phyloP scores from a whole-genome alignment of 2,888 invertebrate species.

The Caenorhabditis sp. region DNA sequence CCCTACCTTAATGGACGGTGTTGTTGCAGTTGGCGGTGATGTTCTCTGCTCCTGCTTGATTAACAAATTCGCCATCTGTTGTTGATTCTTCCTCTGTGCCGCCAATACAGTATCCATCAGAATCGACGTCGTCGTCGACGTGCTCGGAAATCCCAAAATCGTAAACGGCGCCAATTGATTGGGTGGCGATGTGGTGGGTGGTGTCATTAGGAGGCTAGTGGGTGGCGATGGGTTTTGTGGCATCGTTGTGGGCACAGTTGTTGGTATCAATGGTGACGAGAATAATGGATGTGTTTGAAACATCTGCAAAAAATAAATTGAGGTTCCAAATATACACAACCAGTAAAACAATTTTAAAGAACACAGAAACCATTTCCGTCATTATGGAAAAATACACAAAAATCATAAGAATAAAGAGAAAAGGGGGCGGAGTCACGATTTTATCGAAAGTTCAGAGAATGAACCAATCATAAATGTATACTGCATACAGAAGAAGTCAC shows the following conservation, averaged over 20 bases:
- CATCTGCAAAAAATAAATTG: not conserved
- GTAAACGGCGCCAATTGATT: not conserved
- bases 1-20: not conserved
- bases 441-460: not conserved
- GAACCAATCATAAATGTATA: no score
- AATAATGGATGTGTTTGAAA: not conserved
- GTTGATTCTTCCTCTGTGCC: slow-evolving; percentile 31
- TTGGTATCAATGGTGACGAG: not conserved
- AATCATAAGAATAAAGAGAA: not conserved
- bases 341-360: not conserved
- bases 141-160: slow-evolving; percentile 16
- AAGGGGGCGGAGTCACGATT: not conserved
- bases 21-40: not conserved
- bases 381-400: not conserved
- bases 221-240: not conserved
- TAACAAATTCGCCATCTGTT: slow-evolving; percentile 2
- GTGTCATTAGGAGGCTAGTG: not conserved
- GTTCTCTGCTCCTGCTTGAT: not conserved
- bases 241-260: no score
- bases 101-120: slow-evolving; percentile 40
- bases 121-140: slow-evolving; percentile 34
- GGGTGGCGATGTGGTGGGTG: not conserved
- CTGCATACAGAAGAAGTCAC: no score
- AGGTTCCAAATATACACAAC: not conserved
- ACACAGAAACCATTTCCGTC: not conserved